Conservation (phyloP, 35 echinoderm and acorn worm species). For the Apostichopus californicus region DNA sequence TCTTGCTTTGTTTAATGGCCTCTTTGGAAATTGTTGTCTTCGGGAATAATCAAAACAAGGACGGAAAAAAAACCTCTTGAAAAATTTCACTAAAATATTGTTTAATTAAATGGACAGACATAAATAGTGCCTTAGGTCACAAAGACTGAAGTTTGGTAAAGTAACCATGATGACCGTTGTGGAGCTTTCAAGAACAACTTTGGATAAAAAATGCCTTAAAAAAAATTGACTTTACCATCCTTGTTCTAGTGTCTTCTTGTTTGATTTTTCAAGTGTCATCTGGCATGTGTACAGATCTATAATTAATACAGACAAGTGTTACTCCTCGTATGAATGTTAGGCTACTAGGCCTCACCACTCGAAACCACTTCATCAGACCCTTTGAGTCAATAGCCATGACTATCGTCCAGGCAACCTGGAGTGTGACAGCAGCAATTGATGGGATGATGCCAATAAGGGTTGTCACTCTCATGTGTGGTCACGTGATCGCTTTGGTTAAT, state of each 20-base stretch:
- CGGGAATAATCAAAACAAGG: neutral
- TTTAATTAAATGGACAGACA: constrained; percentile 4
- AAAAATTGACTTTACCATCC: neutral
- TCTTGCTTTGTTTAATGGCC: neutral
- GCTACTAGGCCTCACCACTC: neutral
- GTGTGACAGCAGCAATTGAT: neutral
- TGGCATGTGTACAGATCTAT: neutral
- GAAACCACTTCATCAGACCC: neutral
- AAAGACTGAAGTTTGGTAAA: neutral
- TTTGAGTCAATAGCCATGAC: constrained; percentile 8
- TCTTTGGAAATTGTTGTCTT: neutral
- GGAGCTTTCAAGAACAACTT: neutral
- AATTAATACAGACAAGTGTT: constrained; percentile 2
- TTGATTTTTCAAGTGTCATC: constrained; percentile 1
- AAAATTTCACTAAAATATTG: neutral
- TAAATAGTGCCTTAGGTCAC: neutral
- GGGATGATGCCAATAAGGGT: neutral
- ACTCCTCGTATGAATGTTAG: neutral
- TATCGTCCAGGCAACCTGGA: neutral
- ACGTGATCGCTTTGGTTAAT: neutral
- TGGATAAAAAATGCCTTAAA: neutral
- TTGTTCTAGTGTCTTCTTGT: neutral
- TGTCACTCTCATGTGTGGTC: constrained; percentile 2
- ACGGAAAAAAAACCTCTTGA: neutral
- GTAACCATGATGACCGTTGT: neutral